These are phyloP conservation scores for Uloborus plumipes DNA, from an alignment of 2,888 invertebrate genomes.

Conservation along the genomic window DNA sequence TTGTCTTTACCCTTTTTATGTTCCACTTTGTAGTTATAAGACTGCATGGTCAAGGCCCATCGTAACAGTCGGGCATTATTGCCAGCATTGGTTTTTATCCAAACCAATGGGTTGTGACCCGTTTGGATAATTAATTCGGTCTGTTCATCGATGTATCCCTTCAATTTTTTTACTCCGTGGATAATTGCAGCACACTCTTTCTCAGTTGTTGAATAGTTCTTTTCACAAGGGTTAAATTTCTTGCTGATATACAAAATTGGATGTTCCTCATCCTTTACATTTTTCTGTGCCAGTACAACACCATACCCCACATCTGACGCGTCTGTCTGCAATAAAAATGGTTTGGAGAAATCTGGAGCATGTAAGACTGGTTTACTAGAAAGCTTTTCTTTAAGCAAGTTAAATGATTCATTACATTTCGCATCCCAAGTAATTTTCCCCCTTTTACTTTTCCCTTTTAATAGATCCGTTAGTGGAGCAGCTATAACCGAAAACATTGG, in stretches of 20 bases:
- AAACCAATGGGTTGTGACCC: conserved; percentile 10
- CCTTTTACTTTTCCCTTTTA: conserved; percentile 11
- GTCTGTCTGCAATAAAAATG: neutral
- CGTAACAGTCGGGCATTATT: conserved; percentile 3
- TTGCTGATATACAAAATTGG: conserved; percentile 8
- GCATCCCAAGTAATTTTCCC: neutral
- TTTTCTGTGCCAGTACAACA: neutral
- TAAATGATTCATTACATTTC: neutral
- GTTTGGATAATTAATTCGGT: conserved; percentile 10
- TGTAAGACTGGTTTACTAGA: neutral
- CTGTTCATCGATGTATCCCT: conserved; percentile 10
- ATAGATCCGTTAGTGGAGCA: conserved; percentile 13
- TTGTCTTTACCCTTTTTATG: conserved; percentile 20
- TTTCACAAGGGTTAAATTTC: neutral
- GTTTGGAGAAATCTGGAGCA: neutral
- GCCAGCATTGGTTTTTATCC: conserved; percentile 14
- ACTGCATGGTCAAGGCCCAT: conserved; percentile 3
- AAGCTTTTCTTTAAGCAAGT: neutral
- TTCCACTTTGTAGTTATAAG: neutral
- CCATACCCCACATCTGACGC: neutral
- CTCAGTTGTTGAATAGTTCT: conserved; percentile 16
- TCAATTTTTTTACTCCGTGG: conserved; percentile 2
- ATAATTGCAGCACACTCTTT: conserved; percentile 8
- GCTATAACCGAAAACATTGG: conserved; percentile 20
- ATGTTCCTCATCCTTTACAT: neutral